Base-by-base conservation (phyloP, 2,113 vertebrate genomes). In the Bubo scandiacus region DNA sequence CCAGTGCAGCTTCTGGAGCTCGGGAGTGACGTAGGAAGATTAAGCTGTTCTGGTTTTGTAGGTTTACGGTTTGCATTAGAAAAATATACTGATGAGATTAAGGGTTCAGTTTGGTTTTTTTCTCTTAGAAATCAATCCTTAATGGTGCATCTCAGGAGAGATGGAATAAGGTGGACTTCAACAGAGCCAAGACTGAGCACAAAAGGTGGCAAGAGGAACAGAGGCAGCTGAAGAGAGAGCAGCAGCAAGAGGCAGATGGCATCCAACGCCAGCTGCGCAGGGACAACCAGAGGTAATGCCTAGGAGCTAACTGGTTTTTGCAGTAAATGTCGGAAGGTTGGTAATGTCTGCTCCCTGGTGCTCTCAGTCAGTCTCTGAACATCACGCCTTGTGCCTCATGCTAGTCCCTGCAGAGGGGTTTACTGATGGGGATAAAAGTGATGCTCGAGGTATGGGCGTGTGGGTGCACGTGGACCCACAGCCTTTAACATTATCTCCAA, bases 221-320 rank as follows among this genome's bases (percentile, higher is more conserved):
- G 87, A 96, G 95, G 67, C 90, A 75, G 74, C 75, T 65, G 81
- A 93, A 88, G 78, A 96, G 86, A 57, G 29, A 95, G 63, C 92
- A 96, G 75, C 86, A 97, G 86, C 86, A 74, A 27, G 43, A 91
- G 22, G 95, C 91, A 49, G 85, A 94, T 6, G 29, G 55, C 51
- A 61, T 52, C n/a, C 58, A 0, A 19, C 3, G 0, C 27, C 79
- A 85, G 62, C 74, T 77, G n/a, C 4, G 2, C 72, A 54, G 59
- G 42, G 84, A 95, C 59, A 81, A 15, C 55, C 96, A 94, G 80
- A 96, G 97, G 97, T 98, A 82, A 80, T 38, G 12, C 19, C 27
- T 36, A 40, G 54, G 11, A 59, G 16, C 62, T 84, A 22, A 32
- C n/a, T 58, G 38, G 2, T 25, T 59, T 87, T 47, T 62, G 42